Evolutionary conservation across 2,113 vertebrate species (phyloP).

Genomic region (Eulemur rufifrons): DNA sequence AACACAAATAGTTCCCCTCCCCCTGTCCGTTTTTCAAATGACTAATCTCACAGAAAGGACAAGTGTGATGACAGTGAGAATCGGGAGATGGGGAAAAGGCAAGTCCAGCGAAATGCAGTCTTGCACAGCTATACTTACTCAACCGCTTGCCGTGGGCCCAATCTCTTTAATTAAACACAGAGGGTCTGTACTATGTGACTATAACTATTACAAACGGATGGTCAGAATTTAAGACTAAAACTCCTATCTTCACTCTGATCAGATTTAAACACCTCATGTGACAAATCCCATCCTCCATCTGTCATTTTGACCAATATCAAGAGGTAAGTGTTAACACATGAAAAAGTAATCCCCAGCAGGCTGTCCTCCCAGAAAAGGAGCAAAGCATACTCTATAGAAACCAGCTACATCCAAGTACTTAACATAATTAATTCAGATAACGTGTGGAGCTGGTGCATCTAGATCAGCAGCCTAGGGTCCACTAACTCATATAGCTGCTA

Average conservation of each 20-base stretch:
- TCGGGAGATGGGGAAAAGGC: neutral
- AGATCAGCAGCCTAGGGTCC: neutral
- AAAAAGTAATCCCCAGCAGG: neutral
- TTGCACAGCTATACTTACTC: neutral
- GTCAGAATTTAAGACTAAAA: neutral
- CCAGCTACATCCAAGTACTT: neutral
- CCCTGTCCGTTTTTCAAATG: neutral
- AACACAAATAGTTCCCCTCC: neutral
- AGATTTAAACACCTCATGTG: neutral
- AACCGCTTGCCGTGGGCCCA: neutral
- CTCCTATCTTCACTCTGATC: neutral
- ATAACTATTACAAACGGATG: neutral
- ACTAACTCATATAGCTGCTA: neutral
- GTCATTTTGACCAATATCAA: neutral
- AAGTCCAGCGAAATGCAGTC: neutral
- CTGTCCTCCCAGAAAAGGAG: neutral
- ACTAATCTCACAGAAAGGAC: neutral
- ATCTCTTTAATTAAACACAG: neutral
- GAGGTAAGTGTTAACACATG: neutral
- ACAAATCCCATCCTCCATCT: neutral
- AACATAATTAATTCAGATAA: neutral
- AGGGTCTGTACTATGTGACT: neutral
- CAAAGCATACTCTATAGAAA: neutral
- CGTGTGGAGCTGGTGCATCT: fast-evolving
- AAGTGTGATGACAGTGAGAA: neutral